phyloP scores from a whole-genome alignment of 1,140 invertebrate species.

The Ceratina calcarata region DNA sequence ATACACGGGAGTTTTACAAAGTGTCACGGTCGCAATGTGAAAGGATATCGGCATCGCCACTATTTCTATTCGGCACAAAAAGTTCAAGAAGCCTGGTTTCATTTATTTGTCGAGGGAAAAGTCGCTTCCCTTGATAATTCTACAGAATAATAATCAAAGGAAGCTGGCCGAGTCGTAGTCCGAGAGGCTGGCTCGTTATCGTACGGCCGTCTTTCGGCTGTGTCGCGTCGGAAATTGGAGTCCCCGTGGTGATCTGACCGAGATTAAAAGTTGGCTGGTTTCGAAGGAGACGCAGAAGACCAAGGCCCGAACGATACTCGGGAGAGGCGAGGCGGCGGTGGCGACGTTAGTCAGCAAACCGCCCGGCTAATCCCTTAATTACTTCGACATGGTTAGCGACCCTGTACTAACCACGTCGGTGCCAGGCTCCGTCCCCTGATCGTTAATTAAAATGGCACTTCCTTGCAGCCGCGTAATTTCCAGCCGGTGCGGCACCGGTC shows the following conservation, averaged over 20 bases:
- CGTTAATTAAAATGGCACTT: conserved; percentile 70
- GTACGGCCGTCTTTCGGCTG: neutral
- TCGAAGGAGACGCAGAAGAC: conserved; percentile 15
- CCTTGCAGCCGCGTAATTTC: conserved; percentile 45
- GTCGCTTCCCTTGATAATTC: neutral
- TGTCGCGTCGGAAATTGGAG: neutral
- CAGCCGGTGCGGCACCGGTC: neutral
- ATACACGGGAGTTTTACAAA: neutral
- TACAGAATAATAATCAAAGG: neutral
- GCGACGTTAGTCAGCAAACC: conserved; percentile 64
- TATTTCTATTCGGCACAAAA: too few species aligned
- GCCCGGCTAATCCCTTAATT: conserved; percentile 76
- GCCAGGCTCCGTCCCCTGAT: conserved; percentile 59
- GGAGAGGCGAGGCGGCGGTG: conserved; percentile 45
- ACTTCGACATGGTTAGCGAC: conserved; percentile 72
- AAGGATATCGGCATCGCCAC: too few species aligned
- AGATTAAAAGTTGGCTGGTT: conserved; percentile 25
- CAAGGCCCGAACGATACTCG: conserved; percentile 51
- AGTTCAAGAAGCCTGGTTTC: too few species aligned
- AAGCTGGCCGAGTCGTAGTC: neutral
- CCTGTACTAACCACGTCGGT: conserved; percentile 68
- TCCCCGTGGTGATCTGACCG: neutral
- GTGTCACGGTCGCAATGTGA: neutral
- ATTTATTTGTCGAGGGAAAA: neutral
- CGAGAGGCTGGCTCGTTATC: neutral